These are phyloP conservation scores for Bombus difficillimus DNA, from an alignment of 1,140 invertebrate genomes.

Conservation along the genomic window DNA sequence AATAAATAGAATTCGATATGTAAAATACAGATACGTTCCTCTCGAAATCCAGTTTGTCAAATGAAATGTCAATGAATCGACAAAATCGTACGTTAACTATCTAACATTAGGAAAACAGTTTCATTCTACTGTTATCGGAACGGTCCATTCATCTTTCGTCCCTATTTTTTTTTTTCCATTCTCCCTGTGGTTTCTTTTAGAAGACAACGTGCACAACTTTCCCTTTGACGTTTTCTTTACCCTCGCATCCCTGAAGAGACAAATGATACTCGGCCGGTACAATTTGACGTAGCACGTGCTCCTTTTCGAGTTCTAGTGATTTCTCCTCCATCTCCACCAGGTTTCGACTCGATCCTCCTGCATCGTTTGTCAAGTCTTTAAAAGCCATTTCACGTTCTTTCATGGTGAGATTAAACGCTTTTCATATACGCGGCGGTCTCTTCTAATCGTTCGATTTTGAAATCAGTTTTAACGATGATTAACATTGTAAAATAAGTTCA, in stretches of 20 bases:
- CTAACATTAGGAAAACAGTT: slow-evolving; percentile 51
- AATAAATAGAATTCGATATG: slow-evolving; percentile 14
- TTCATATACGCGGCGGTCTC: not conserved
- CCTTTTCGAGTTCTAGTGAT: slow-evolving; percentile 25
- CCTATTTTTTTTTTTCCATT: slow-evolving; percentile 37
- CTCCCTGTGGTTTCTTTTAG: not conserved
- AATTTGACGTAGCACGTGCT: slow-evolving; percentile 46
- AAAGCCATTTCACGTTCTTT: not conserved
- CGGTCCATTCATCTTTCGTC: slow-evolving; percentile 73
- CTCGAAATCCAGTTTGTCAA: not conserved
- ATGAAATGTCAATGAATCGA: slow-evolving; percentile 68
- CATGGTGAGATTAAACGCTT: not conserved
- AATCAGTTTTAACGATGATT: not conserved
- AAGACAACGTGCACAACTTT: slow-evolving; percentile 11
- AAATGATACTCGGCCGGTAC: slow-evolving; percentile 44
- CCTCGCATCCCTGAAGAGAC: slow-evolving; percentile 33
- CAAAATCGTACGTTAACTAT: slow-evolving; percentile 34
- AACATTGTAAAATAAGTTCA: not conserved
- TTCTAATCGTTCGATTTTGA: not conserved
- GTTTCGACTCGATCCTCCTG: not conserved
- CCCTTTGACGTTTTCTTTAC: slow-evolving; percentile 56
- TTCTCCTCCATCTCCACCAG: slow-evolving; percentile 1
- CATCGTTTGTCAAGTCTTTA: slow-evolving; percentile 21
- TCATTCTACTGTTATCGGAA: slow-evolving; percentile 76
- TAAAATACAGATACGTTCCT: not conserved